phyloP scores from a whole-genome alignment of 2,797 vertebrate genomes.

The Aeoliscus strigatus region DNA sequence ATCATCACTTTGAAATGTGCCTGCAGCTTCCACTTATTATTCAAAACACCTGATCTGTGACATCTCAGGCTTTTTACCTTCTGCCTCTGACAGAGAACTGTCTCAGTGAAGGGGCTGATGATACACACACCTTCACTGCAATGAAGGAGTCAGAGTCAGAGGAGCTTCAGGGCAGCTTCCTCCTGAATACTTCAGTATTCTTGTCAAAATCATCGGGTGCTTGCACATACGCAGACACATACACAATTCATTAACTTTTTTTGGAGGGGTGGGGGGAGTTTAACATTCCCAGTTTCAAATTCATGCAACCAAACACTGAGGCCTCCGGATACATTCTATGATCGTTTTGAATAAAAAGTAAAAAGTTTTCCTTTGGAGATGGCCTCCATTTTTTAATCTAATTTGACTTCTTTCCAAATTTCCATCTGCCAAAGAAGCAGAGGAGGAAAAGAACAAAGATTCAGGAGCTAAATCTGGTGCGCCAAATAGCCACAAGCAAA shows the following conservation, averaged over 20 bases:
- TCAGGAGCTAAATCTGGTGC: background rate
- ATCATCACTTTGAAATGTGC: background rate
- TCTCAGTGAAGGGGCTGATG: background rate
- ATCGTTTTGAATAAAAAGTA: conserved; percentile 10
- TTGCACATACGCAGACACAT: conserved; percentile 1
- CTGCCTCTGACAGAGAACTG: no score
- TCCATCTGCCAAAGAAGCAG: conserved; percentile 7
- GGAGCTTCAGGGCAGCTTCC: background rate
- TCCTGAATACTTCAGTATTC: conserved; percentile 1
- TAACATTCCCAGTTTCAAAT: conserved; percentile 31
- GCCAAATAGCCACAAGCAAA: conserved; percentile 8
- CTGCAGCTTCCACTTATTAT: background rate
- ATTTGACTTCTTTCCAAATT: conserved; percentile 19
- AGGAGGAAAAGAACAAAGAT: conserved; percentile 11
- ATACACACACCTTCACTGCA: no score
- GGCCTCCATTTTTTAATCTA: conserved; percentile 22
- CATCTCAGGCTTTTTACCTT: background rate
- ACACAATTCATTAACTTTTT: background rate
- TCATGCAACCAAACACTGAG: conserved; percentile 11
- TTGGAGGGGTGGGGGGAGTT: conserved; percentile 5
- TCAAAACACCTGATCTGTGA: background rate
- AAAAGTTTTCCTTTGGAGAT: background rate
- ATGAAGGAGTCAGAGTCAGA: background rate
- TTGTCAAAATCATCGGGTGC: conserved; percentile 14
- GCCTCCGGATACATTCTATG: conserved; percentile 8